Conservation (phyloP, 2,888 invertebrate species). For the Magallana nippona region DNA sequence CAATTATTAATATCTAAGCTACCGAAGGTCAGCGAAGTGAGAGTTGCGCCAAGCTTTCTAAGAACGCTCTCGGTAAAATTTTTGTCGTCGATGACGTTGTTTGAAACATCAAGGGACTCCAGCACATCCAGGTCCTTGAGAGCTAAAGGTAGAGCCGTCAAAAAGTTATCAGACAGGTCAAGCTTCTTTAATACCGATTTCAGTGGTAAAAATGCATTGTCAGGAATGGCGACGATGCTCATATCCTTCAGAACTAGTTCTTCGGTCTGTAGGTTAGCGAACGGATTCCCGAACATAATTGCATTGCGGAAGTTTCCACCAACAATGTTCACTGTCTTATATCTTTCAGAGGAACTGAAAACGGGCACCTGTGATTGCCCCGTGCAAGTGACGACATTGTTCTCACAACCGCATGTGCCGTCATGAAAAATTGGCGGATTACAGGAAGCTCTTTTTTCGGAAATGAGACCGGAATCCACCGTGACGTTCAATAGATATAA, state of each 20-base stretch:
- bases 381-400: constrained; percentile 15
- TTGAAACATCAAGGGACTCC: constrained; percentile 48
- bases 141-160: constrained; percentile 51
- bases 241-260: constrained; percentile 4
- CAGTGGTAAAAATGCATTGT: constrained; percentile 22
- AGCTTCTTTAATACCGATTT: constrained; percentile 43
- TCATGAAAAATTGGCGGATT: not conserved
- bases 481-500: not conserved
- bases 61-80: constrained; percentile 52
- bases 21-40: constrained; percentile 54
- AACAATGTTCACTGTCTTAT: constrained; percentile 16
- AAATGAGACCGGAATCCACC: not conserved
- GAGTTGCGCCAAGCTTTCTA: constrained; percentile 53
- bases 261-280: not conserved
- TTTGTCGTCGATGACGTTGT: constrained; percentile 53
- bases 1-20: constrained; percentile 47
- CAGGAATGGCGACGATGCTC: not conserved
- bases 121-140: constrained; percentile 51
- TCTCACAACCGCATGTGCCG: constrained; percentile 35
- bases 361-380: not conserved
- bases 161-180: constrained; percentile 50
- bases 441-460: constrained; percentile 19
- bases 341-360: not conserved
- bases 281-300: not conserved
- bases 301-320: constrained; percentile 1